Evolutionary conservation across 2,797 vertebrate genomes (phyloP).

Genomic region (Amblyraja radiata): DNA sequence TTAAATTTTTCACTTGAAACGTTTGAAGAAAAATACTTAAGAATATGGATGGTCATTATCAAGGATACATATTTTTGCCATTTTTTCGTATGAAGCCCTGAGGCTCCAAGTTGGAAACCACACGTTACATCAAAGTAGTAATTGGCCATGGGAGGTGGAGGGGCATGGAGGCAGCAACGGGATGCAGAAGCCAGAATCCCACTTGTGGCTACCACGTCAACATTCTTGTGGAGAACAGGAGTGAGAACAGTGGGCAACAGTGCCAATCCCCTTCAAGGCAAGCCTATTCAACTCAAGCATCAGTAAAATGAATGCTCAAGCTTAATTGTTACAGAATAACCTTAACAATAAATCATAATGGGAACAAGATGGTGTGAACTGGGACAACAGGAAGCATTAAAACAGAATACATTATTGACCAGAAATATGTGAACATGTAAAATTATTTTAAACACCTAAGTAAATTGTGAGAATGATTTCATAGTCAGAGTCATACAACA

Average conservation of each 20-base stretch:
- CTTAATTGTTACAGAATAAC: not conserved
- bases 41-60: not conserved
- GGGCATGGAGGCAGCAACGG: not conserved
- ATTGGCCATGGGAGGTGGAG: not conserved
- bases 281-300: not conserved
- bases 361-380: not conserved
- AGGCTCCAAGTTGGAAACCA: not conserved
- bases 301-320: not conserved
- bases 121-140: not conserved
- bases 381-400: not conserved
- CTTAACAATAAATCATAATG: not conserved
- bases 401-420: not conserved
- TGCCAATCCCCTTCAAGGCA: not conserved
- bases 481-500: too few relatives aligned
- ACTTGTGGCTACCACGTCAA: not conserved
- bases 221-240: not conserved
- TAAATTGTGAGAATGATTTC: not conserved
- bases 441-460: not conserved
- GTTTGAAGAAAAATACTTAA: not conserved
- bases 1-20: not conserved
- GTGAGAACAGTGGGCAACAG: not conserved
- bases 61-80: not conserved
- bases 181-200: not conserved
- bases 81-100: not conserved
- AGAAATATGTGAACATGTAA: not conserved